These are phyloP conservation scores for Emmelina monodactyla DNA, from an alignment of 2,888 invertebrate species.

Conservation along the genomic window DNA sequence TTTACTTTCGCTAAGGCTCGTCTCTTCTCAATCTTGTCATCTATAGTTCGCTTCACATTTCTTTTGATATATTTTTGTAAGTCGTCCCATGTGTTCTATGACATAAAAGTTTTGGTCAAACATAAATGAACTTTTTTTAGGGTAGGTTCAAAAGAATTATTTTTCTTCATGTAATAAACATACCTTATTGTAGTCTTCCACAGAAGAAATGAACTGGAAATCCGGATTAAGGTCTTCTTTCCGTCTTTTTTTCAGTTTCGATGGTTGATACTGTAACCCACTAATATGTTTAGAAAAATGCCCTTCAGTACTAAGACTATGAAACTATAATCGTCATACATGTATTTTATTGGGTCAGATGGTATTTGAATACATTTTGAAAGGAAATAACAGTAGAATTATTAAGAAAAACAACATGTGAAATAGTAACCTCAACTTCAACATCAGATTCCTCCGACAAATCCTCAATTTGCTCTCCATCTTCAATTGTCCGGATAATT, in stretches of 20 bases:
- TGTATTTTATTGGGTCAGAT: too few species aligned
- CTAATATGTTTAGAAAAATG: too few species aligned
- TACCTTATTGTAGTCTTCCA: conserved; percentile 79
- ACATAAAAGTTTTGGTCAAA: conserved; percentile 1
- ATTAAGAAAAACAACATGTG: background rate
- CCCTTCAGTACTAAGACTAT: too few species aligned
- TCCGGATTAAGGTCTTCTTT: conserved; percentile 80
- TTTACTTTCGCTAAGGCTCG: conserved; percentile 52
- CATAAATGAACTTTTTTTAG: too few species aligned
- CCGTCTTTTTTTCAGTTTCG: conserved; percentile 75
- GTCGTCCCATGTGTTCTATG: conserved; percentile 80
- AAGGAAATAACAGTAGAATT: too few species aligned
- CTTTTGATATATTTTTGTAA: conserved; percentile 80
- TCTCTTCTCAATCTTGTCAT: conserved; percentile 78
- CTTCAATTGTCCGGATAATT: conserved; percentile 83
- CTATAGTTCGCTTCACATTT: conserved; percentile 80
- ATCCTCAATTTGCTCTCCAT: conserved; percentile 82
- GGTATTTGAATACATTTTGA: too few species aligned
- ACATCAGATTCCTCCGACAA: conserved; percentile 82
- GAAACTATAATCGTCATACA: too few species aligned
- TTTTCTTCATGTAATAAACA: background rate
- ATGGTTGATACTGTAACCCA: conserved; percentile 78
- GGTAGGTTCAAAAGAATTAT: background rate
- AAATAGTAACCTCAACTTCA: conserved; percentile 72
- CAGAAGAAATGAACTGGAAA: conserved; percentile 81